These are phyloP conservation scores for Gambelia wislizenii DNA, from an alignment of 2,797 vertebrate genomes.

Conservation along the genomic window DNA sequence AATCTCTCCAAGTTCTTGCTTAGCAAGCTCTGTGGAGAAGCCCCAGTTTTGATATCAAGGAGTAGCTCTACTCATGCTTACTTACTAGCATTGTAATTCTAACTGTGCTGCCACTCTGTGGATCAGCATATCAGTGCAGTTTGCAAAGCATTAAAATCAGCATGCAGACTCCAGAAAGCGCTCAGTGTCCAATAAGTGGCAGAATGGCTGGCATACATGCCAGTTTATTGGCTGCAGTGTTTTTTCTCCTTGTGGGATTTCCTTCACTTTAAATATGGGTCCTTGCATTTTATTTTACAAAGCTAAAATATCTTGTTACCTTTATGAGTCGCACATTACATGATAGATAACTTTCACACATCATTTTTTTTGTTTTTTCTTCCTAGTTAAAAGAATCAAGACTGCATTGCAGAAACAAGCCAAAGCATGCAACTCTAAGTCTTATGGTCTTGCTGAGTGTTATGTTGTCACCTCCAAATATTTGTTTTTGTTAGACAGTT, in stretches of 20 bases:
- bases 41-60: constrained; percentile 44
- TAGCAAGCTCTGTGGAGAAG: constrained; percentile 48
- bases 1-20: constrained; percentile 66
- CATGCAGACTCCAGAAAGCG: neutral
- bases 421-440: neutral
- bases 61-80: constrained; percentile 36
- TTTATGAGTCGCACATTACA: neutral
- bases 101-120: constrained; percentile 16
- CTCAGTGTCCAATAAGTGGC: neutral
- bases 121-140: neutral
- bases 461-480: neutral
- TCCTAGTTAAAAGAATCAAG: neutral
- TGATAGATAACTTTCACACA: neutral
- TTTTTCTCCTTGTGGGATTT: neutral
- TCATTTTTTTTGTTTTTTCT: neutral
- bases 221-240: neutral
- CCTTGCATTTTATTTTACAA: constrained; percentile 16
- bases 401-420: neutral
- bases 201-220: neutral
- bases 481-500: neutral
- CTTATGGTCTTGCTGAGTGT: neutral
- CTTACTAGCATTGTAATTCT: constrained; percentile 37
- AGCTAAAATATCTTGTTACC: neutral
- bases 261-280: neutral
- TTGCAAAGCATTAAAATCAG: neutral